Base-by-base conservation (phyloP, 1,140 invertebrate genomes). In the Trypoxylus dichotomus region DNA sequence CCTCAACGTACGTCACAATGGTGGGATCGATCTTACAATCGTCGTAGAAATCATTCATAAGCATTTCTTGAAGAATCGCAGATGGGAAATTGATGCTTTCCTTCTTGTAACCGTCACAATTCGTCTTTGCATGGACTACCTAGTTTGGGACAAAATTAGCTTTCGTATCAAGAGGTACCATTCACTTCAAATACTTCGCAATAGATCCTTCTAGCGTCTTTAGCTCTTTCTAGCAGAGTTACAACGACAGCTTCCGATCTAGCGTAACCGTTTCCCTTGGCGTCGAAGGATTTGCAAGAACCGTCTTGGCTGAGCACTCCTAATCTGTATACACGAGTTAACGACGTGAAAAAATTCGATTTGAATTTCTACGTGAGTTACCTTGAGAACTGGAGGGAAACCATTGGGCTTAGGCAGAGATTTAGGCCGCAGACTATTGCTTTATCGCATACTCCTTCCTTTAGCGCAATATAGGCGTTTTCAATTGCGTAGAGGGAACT, bases 81-180 rank as follows among this genome's bases (percentile, higher is more conserved):
- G 95, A 95, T 0, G 97, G 97, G 84, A 95, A 98, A 0, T 96
- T 98, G 78, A 99, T 97, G 15, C 95, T 94, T 83, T 89, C 84
- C 41, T 87, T 86, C 85, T 94, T 94, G 83, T 89, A 91, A 0
- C 96, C 96, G 87, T 97, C 96, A 82, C 93, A 94, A 86, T 97
- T 97, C 7, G 90, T 91, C 82, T 91, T 91, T 0, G 89, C 87
- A 81, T 90, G 87, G 1, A 90, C 81, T 0, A 90, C 81, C 82
- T 32, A 47, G 11, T 47, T 47, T 47, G n/a, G 5, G 5, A 8
- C 5, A 5, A 37, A 2, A 7, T n/a, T n/a, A n/a, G n/a, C n/a
- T n/a, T n/a, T n/a, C n/a, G n/a, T 0, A 7, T 5, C 10, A 2
- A 2, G 32, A 5, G 10, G 10, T 37, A 5, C 3, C 2, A 8